Evolutionary conservation across 2,113 vertebrate species (phyloP).

Genomic region (Vidua macroura): DNA sequence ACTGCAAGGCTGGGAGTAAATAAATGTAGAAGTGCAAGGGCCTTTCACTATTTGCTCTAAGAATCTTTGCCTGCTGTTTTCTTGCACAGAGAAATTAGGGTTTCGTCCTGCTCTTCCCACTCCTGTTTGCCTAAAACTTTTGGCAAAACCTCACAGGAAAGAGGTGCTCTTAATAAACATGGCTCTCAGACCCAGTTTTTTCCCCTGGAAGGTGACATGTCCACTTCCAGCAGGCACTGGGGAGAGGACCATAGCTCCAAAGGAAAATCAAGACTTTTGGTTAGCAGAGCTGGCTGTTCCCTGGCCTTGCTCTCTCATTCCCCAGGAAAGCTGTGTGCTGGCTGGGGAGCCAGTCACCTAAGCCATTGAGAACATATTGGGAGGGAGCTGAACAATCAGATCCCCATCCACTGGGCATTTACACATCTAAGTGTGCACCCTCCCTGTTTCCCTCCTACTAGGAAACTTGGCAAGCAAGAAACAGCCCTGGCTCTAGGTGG

Average conservation of each 20-base stretch:
- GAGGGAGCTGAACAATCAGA: accelerated
- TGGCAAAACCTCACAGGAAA: neutral
- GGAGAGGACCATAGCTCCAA: accelerated
- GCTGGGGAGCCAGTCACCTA: neutral
- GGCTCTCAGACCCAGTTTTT: neutral
- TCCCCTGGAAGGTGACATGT: neutral
- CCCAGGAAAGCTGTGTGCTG: neutral
- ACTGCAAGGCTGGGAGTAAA: neutral
- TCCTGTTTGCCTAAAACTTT: accelerated
- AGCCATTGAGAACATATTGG: accelerated
- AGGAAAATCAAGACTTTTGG: accelerated
- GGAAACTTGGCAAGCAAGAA: neutral
- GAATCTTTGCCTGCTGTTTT: neutral
- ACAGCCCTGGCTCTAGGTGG: neutral
- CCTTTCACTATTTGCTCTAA: neutral
- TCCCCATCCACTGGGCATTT: accelerated
- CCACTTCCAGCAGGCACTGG: neutral
- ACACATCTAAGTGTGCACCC: accelerated
- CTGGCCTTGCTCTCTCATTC: neutral
- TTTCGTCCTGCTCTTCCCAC: neutral
- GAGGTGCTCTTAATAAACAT: accelerated
- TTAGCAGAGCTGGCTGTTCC: neutral
- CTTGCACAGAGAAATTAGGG: neutral
- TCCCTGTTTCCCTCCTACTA: neutral
- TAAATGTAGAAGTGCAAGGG: accelerated